phyloP scores from a whole-genome alignment of 2,888 invertebrate genomes.

The Cetonia aurata region DNA sequence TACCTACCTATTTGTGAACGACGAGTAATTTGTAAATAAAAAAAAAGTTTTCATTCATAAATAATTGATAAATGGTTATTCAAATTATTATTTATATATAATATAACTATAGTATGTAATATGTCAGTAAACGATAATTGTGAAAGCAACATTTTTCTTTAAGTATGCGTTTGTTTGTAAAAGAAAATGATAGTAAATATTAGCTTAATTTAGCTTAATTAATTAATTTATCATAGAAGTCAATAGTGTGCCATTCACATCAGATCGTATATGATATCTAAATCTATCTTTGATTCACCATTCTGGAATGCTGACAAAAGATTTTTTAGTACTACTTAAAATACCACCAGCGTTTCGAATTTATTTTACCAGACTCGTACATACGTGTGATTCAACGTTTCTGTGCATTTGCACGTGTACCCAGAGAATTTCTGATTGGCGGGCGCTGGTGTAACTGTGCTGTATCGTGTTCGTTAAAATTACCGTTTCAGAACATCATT shows the following conservation, averaged over 20 bases:
- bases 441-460: not conserved
- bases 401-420: constrained; percentile 1
- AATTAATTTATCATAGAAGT: not conserved
- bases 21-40: too few species aligned
- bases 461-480: constrained; percentile 8
- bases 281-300: constrained; percentile 4
- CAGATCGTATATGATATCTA: not conserved
- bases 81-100: too few species aligned
- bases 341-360: constrained; percentile 7
- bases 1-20: too few species aligned
- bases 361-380: constrained; percentile 3
- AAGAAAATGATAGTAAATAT: too few species aligned
- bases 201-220: too few species aligned
- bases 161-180: too few species aligned
- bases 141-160: too few species aligned
- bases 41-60: too few species aligned
- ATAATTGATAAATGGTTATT: too few species aligned
- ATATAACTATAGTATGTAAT: too few species aligned
- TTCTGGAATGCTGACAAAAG: constrained; percentile 18
- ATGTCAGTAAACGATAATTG: too few species aligned
- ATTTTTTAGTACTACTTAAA: not conserved
- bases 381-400: not conserved
- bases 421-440: not conserved
- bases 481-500: constrained; percentile 16
- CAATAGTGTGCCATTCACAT: too few species aligned